Percentiles rank a stretch among this genome's conserved stretches.
phyloP scores from a whole-genome alignment of 2,113 vertebrate species.

The Pycnonotus jocosus region DNA sequence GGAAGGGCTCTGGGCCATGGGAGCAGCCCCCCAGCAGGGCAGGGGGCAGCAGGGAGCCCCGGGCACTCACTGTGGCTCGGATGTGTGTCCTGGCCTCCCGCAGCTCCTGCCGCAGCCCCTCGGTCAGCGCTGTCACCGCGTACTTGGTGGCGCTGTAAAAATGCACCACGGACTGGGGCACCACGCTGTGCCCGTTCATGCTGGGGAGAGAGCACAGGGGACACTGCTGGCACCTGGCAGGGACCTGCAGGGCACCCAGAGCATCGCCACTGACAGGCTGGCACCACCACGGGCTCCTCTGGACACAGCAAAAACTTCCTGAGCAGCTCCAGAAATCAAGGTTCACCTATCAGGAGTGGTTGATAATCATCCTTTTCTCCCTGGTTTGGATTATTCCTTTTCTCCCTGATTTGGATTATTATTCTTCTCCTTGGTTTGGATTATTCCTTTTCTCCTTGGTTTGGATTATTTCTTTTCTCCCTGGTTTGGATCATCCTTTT shows the following conservation, averaged over 20 bases:
- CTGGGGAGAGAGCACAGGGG: constrained; percentile 63
- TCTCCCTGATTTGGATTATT: background rate
- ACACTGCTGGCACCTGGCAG: background rate
- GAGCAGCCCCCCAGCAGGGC: background rate
- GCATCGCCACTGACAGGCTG: accelerated
- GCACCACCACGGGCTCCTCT: background rate
- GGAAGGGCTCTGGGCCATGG: background rate
- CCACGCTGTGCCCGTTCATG: constrained; percentile 87
- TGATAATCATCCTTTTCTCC: background rate
- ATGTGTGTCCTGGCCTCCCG: constrained; percentile 89
- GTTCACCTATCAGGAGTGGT: background rate
- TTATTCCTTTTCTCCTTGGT: background rate
- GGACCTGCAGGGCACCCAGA: background rate
- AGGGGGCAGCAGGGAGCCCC: background rate
- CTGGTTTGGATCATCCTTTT: background rate
- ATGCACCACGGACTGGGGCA: constrained; percentile 77
- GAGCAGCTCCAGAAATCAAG: accelerated
- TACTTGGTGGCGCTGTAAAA: constrained; percentile 96
- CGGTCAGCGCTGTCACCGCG: constrained; percentile 89
- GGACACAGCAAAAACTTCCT: accelerated
- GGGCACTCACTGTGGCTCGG: constrained; percentile 85
- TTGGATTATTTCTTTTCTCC: background rate
- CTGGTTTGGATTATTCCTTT: background rate
- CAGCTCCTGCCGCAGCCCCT: constrained; percentile 91
- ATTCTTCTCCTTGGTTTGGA: background rate